Conservation (phyloP, 2,113 vertebrate genomes). For the Apteryx mantelli region DNA sequence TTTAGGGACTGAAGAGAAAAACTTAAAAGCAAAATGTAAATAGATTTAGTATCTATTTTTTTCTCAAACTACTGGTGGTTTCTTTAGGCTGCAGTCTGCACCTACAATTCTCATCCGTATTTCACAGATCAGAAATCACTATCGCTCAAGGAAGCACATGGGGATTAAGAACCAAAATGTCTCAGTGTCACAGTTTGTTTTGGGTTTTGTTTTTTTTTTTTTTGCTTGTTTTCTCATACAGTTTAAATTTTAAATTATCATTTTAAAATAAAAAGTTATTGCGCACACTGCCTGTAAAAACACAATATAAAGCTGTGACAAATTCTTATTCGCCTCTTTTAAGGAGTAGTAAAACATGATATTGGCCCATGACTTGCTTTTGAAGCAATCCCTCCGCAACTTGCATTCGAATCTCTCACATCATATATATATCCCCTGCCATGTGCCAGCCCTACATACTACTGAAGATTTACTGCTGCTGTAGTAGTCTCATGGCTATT, state of each 20-base stretch:
- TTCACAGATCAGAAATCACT: neutral
- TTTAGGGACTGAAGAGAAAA: neutral
- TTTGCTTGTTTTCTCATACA: neutral
- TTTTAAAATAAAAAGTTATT: neutral
- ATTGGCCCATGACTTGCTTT: neutral
- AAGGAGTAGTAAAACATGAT: neutral
- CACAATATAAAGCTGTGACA: neutral
- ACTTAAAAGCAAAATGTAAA: neutral
- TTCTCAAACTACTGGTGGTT: neutral
- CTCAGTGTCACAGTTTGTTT: neutral
- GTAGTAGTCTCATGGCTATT: slow-evolving; percentile 45
- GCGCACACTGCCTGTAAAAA: neutral
- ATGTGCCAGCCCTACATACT: slow-evolving; percentile 10
- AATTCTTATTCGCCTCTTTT: neutral
- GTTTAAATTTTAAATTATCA: neutral
- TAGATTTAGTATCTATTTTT: neutral
- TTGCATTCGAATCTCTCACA: neutral
- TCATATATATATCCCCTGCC: neutral
- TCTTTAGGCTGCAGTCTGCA: neutral
- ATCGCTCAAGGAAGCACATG: neutral
- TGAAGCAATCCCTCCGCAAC: neutral
- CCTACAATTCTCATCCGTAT: neutral
- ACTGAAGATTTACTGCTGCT: slow-evolving; percentile 44
- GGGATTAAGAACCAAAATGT: neutral
- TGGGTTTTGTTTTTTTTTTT: neutral